Percentiles rank a stretch among this genome's conserved stretches.
These are phyloP conservation scores for Penaeus monodon DNA, from an alignment of 2,888 invertebrate genomes.

Conservation along the genomic window DNA sequence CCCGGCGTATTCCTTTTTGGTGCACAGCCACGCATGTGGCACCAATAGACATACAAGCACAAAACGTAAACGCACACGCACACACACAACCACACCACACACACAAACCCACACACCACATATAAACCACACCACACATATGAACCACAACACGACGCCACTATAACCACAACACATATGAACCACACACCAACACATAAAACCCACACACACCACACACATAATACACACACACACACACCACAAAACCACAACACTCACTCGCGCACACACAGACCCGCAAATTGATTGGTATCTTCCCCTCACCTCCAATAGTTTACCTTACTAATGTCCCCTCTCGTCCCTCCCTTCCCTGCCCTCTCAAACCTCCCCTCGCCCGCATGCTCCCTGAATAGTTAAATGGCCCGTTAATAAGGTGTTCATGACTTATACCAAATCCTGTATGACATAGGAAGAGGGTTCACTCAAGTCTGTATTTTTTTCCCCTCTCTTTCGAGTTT, in stretches of 20 bases:
- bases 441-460: conserved; percentile 30
- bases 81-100: conserved; percentile 6
- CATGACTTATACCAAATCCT: conserved; percentile 43
- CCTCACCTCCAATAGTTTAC: background rate
- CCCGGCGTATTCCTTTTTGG: too few species aligned
- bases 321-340: background rate
- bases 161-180: too few species aligned
- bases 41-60: background rate
- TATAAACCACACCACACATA: too few species aligned
- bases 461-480: conserved; percentile 25
- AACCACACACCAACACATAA: conserved; percentile 12
- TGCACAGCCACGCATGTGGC: too few species aligned
- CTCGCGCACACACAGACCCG: background rate
- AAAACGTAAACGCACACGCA: background rate
- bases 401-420: conserved; percentile 50
- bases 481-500: background rate
- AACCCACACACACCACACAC: too few species aligned
- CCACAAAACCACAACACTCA: background rate
- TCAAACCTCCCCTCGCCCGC: conserved; percentile 39
- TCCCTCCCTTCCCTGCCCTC: conserved; percentile 21
- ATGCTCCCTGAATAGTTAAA: conserved; percentile 45
- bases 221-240: background rate
- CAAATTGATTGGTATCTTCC: background rate
- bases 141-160: too few species aligned
- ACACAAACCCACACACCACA: background rate